Percentiles rank a stretch among this genome's conserved stretches.
phyloP scores from a whole-genome alignment of 1,140 invertebrate genomes.

The Polypedilum pembai region DNA sequence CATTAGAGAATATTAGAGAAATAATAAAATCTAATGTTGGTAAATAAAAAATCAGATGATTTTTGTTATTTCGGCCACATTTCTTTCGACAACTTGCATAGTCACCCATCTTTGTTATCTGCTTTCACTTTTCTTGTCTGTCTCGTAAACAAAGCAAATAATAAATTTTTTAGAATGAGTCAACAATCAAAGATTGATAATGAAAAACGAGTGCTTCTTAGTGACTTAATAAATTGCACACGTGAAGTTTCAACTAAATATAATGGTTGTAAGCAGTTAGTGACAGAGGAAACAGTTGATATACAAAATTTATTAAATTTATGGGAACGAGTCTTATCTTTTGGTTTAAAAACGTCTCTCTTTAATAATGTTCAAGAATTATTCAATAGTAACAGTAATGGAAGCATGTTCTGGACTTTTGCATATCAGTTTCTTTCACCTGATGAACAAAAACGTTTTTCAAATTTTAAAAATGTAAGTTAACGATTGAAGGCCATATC shows the following conservation, averaged over 20 bases:
- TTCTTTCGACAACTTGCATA: background rate
- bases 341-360: background rate
- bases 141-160: slow-evolving; percentile 11
- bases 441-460: slow-evolving; percentile 10
- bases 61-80: background rate
- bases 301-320: background rate
- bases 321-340: slow-evolving; percentile 9
- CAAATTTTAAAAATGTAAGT: slow-evolving; percentile 25
- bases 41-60: slow-evolving; percentile 12
- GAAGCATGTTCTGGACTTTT: background rate
- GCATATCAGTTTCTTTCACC: background rate
- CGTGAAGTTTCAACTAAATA: background rate
- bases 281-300: background rate
- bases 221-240: background rate
- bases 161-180: background rate
- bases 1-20: background rate
- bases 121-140: background rate
- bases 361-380: slow-evolving; percentile 11
- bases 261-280: slow-evolving; percentile 1
- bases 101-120: background rate
- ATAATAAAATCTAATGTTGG: slow-evolving; percentile 20
- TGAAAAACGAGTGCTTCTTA: background rate
- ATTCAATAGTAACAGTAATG: background rate
- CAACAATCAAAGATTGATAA: slow-evolving; percentile 7
- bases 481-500: background rate